Evolutionary conservation across 2,888 invertebrate species (phyloP).

Genomic region (Phymatocera aterrima): DNA sequence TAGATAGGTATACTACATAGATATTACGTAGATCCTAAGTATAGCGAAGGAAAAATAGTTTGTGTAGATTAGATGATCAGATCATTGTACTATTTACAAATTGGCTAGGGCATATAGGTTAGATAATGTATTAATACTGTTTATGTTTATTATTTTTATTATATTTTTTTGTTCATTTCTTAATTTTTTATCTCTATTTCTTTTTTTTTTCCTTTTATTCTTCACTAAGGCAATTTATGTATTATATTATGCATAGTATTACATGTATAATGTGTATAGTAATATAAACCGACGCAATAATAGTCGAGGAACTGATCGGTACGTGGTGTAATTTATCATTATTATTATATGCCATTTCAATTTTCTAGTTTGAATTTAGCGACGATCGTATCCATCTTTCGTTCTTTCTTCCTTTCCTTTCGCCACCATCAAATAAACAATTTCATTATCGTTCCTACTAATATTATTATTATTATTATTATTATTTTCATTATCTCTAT

Average conservation of each 20-base stretch:
- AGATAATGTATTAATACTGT: constrained; percentile 26
- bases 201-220: constrained; percentile 12
- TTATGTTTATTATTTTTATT: constrained; percentile 26
- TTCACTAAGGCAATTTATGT: constrained; percentile 36
- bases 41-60: not conserved
- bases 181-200: constrained; percentile 18
- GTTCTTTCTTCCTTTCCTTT: no score
- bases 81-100: no score
- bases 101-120: not conserved
- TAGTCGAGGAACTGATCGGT: constrained; percentile 30
- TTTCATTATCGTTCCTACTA: no score
- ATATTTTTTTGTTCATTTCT: constrained; percentile 13
- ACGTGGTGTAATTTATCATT: not conserved
- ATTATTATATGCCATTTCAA: not conserved
- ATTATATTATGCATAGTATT: no score
- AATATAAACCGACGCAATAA: constrained; percentile 13
- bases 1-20: no score
- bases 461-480: no score
- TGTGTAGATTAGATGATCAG: no score
- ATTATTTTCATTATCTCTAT: not conserved
- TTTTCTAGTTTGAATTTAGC: not conserved
- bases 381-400: no score
- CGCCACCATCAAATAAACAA: no score
- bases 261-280: no score
- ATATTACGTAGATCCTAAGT: no score